Percentiles rank a stretch among this genome's conserved stretches.
Evolutionary conservation across 1,140 invertebrate species (phyloP).

Genomic region (Piezodorus guildinii): DNA sequence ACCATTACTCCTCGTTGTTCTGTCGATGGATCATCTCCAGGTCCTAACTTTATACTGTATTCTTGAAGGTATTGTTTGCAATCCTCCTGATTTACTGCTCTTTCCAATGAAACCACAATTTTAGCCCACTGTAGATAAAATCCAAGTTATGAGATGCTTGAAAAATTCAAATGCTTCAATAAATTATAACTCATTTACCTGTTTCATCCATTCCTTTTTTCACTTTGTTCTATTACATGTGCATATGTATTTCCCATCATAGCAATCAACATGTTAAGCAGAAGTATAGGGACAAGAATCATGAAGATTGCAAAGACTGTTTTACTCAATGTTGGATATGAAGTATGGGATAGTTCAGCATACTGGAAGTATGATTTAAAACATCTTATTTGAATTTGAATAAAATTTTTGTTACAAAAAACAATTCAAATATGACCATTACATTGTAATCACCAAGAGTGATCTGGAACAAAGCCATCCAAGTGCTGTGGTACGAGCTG

Average conservation of each 20-base stretch:
- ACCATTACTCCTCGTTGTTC: slow-evolving; percentile 90
- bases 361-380: slow-evolving; percentile 53
- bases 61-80: slow-evolving; percentile 83
- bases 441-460: slow-evolving; percentile 97
- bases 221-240: slow-evolving; percentile 92
- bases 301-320: slow-evolving; percentile 93
- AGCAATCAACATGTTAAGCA: slow-evolving; percentile 96
- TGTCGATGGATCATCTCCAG: slow-evolving; percentile 65
- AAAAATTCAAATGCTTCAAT: too few species aligned
- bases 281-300: slow-evolving; percentile 90
- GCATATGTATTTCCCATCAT: slow-evolving; percentile 99
- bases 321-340: slow-evolving; percentile 83
- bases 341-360: slow-evolving; percentile 72
- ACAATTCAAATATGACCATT: slow-evolving; percentile 32
- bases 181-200: slow-evolving; percentile 43
- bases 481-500: slow-evolving; percentile 76
- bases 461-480: slow-evolving; percentile 97
- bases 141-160: background rate
- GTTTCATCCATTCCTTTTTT: slow-evolving; percentile 98
- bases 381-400: background rate
- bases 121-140: slow-evolving; percentile 76
- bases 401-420: too few species aligned
- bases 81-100: slow-evolving; percentile 79
- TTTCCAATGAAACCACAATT: slow-evolving; percentile 89
- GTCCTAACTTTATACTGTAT: slow-evolving; percentile 85